Evolutionary conservation across 2,113 vertebrate genomes (phyloP), one percentile per base, ranked within the genome.

Genomic region (Menidia beryllina): DNA sequence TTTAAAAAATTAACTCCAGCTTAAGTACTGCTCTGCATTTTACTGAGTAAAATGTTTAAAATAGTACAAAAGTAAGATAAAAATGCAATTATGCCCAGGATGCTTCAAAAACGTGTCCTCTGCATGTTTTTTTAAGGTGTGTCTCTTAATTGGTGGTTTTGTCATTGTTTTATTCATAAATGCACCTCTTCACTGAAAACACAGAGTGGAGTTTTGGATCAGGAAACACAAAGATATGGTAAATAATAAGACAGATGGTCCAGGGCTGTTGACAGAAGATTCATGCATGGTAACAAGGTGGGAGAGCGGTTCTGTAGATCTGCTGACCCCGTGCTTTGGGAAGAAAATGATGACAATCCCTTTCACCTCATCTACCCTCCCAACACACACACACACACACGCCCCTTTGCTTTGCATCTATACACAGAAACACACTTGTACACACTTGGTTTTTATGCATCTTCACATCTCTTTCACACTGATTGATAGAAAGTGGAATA

Each of bases 401-500:
- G 15, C 2, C 38, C 1, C 48, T 64, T 63, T 38, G 2, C 47
- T 51, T 24, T 30, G 26, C 61, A 51, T 24, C 48, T 38, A 20
- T 36, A n/a, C 56, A 45, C 55, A 45, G 47, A 23, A 30, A 17
- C 13, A 15, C 27, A 20, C 24, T 4, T 19, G 4, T 47, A 24
- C 14, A 52, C 38, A 25, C 25, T 67, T 13, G 23, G 62, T 81
- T 86, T 91, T 92, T 82, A 85, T 86, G 86, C 83, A 83, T 90
- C 88, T 91, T 91, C 81, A 88, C 88, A 88, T 72, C 78, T 88
- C 72, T 72, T 86, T 88, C 86, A 86, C 83, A 88, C 89, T 89
- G 88, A 91, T 88, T 92, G 89, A 90, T 87, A 88, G 84, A 83
- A 85, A 77, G 75, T 88, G 88, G 90, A 91, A 91, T 85, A 85